phyloP scores from a whole-genome alignment of 2,113 vertebrate genomes.

The Ammodytes marinus region DNA sequence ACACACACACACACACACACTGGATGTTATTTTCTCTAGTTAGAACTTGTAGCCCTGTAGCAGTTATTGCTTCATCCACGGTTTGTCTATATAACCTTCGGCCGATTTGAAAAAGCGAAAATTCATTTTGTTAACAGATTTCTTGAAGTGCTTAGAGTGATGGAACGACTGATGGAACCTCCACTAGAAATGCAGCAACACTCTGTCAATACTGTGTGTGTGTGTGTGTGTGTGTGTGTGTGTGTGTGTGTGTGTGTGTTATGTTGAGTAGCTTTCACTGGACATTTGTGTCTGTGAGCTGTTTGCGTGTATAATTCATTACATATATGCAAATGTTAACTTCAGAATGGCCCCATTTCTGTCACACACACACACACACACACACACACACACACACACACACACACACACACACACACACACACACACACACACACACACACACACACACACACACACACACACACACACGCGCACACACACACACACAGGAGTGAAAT shows the following conservation, averaged over 20 bases:
- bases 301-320: not conserved
- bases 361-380: not conserved
- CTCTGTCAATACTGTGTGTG: not conserved
- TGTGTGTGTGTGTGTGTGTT: too few species aligned
- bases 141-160: constrained; percentile 47
- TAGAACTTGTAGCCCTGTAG: not conserved
- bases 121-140: constrained; percentile 20
- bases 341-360: not conserved
- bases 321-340: not conserved
- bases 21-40: not conserved
- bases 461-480: too few species aligned
- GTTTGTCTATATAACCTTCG: not conserved
- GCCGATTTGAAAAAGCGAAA: not conserved
- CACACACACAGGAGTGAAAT: too few species aligned
- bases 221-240: too few species aligned
- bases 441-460: too few species aligned
- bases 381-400: too few species aligned
- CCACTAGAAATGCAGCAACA: constrained; percentile 1
- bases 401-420: too few species aligned
- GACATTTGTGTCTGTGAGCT: not conserved
- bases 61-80: constrained; percentile 7
- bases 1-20: too few species aligned
- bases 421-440: too few species aligned
- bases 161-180: constrained; percentile 49
- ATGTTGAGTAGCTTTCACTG: not conserved